Conservation (phyloP, 2,113 vertebrate species). For the Columba livia region DNA sequence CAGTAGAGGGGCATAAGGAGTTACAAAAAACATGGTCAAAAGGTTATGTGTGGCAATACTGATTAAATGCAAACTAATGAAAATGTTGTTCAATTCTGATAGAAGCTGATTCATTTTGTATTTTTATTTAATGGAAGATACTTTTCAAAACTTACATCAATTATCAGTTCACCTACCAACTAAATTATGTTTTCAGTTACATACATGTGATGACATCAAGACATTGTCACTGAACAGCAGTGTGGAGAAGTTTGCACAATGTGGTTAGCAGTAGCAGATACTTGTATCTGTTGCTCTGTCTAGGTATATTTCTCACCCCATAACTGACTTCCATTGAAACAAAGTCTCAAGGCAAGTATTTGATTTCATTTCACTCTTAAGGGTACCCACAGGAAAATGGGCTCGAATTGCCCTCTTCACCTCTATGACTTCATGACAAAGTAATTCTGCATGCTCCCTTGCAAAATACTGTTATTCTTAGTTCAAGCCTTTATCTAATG, state of each 20-base stretch:
- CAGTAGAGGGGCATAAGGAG: not conserved
- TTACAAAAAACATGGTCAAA: not conserved
- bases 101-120: not conserved
- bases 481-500: not conserved
- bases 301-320: not conserved
- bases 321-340: not conserved
- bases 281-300: not conserved
- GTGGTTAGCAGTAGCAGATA: not conserved
- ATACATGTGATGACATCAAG: not conserved
- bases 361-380: not conserved
- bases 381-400: not conserved
- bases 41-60: not conserved
- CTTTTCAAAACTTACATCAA: not conserved
- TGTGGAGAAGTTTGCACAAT: not conserved
- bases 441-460: not conserved
- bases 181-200: not conserved
- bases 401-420: not conserved
- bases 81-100: not conserved
- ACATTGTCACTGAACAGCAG: not conserved
- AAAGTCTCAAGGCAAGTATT: not conserved
- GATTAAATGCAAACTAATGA: not conserved
- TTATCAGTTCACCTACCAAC: not conserved
- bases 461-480: not conserved
- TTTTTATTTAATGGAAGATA: not conserved
- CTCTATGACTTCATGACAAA: not conserved